Evolutionary conservation across 1,140 invertebrate genomes (phyloP), one percentile per base, ranked within the genome.

Genomic region (Daktulosphaira vitifoliae): DNA sequence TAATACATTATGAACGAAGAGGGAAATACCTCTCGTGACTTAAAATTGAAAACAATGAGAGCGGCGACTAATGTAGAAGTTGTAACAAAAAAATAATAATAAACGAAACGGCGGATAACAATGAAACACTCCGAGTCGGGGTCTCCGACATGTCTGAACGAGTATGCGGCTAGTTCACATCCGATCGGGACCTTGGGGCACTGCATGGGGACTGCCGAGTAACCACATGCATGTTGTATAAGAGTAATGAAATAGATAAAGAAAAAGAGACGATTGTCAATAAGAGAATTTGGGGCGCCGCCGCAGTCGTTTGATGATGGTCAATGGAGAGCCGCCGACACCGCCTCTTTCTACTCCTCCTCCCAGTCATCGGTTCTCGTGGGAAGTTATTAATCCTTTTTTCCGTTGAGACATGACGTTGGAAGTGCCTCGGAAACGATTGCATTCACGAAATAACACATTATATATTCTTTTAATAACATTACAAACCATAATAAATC

Each of bases 81-180:
- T 18, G 38, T 33, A 44, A 64, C 59, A 65, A 62, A 56, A 56
- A 39, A 46, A 50, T 20, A 39, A 18, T 25, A 56, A n/a, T 38
- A 39, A 52, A 53, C 22, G 26, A 29, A 50, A 66, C 39, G 42
- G 44, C 42, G 23, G 33, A 67, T 23, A 51, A 67, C 33, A 67
- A 67, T 46, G 42, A 64, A 62, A 62, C 38, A 44, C 29, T 33
- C 11, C 29, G 29, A 33, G 50, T 46, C 16, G 48, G 54, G 54
- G 54, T 59, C 56, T 62, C 56, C 56, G 56, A 62, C 56, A 33
- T 62, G 56, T 62, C 56, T 62, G 56, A 62, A 62, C 56, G 16
- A 25, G 56, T 62, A 33, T 18, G 37, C 53, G 20, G 51, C 23
- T 7, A 16, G 39, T 44, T 44, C 39, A 44, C 39, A 16, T 44